These are phyloP conservation scores for Himalopsyche phryganea DNA, from an alignment of 1,140 invertebrate species.

Conservation along the genomic window DNA sequence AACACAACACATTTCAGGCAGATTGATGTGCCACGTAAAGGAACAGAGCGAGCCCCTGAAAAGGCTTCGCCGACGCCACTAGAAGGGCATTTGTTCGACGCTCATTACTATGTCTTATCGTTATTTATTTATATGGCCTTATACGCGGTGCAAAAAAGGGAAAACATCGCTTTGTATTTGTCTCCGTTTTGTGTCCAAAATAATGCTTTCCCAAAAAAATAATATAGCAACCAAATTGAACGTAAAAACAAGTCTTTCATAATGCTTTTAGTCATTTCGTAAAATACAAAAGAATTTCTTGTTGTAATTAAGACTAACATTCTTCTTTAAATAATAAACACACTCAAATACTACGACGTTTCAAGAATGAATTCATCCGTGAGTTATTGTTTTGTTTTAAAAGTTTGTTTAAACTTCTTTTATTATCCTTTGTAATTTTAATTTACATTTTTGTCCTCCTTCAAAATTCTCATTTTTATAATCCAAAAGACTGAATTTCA, in stretches of 20 bases:
- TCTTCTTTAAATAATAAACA: no score
- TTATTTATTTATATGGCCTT: slow-evolving; percentile 13
- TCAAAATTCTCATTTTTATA: no score
- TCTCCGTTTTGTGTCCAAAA: background rate
- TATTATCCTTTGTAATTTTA: no score
- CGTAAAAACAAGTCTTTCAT: background rate
- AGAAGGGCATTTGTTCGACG: background rate
- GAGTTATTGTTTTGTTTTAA: no score
- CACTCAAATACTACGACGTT: no score
- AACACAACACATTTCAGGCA: background rate
- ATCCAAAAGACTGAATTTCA: no score
- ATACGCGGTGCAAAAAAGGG: background rate
- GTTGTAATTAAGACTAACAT: no score
- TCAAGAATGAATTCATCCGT: no score
- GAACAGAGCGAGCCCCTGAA: background rate
- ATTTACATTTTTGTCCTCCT: no score
- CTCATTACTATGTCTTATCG: slow-evolving; percentile 12
- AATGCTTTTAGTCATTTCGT: background rate
- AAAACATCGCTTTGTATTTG: slow-evolving; percentile 1
- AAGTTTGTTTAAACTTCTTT: no score
- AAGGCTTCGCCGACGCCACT: background rate
- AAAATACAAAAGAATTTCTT: no score
- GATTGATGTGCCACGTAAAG: background rate
- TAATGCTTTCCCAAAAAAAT: background rate
- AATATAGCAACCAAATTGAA: no score